A percentile compares a stretch with the other conserved stretches of the same genome.
Evolutionary conservation across 23 tunicate species (phyloP).

Genomic region (Clavelina lepadiformis): DNA sequence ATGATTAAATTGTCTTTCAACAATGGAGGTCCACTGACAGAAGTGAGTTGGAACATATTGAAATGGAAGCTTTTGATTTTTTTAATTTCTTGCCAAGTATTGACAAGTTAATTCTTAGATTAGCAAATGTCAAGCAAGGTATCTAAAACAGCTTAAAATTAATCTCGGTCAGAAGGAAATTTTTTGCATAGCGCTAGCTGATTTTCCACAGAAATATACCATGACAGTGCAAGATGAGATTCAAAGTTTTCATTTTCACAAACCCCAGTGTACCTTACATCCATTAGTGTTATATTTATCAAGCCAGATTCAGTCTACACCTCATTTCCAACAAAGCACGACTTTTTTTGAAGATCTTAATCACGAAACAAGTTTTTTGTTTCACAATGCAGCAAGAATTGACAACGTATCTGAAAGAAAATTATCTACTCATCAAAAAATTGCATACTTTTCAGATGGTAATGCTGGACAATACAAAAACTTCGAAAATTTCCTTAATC

Average conservation of each 20-base stretch:
- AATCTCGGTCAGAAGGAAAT: neutral
- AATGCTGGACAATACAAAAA: neutral
- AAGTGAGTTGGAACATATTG: neutral
- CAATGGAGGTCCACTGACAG: constrained; percentile 7
- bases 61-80: neutral
- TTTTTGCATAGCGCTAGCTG: neutral
- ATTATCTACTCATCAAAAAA: neutral
- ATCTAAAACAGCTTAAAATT: neutral
- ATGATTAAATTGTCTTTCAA: neutral
- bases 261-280: neutral
- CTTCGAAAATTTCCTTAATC: neutral
- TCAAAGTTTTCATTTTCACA: neutral
- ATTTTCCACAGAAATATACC: neutral
- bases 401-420: neutral
- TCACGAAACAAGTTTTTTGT: neutral
- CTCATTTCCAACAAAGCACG: no score
- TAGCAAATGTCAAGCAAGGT: constrained; percentile 4
- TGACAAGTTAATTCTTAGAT: neutral
- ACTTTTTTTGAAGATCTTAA: no score
- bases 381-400: neutral
- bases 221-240: constrained; percentile 4
- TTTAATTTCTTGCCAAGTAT: neutral
- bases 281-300: no score
- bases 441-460: constrained; percentile 6
- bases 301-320: no score